Evolutionary conservation across 30 jellyfish, hydroid and myxozoan species (phyloP).

Genomic region (Euphysa ruthae): DNA sequence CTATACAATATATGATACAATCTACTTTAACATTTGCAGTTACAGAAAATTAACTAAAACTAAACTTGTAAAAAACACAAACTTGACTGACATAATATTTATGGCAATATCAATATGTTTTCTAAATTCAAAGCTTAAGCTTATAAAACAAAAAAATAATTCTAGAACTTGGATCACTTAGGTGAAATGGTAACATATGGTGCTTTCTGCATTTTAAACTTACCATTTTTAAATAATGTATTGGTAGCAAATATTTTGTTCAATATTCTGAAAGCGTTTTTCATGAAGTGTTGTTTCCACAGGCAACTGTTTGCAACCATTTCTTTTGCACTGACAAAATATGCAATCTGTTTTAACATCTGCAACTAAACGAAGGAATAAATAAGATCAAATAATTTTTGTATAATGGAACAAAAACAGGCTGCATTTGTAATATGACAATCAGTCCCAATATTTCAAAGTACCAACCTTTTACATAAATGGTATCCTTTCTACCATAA

Average conservation of each 20-base stretch:
- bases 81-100: too few species aligned
- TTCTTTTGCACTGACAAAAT: background rate
- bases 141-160: background rate
- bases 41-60: too few species aligned
- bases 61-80: too few species aligned
- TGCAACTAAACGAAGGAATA: background rate
- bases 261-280: background rate
- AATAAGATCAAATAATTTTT: background rate
- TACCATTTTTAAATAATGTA: background rate
- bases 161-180: background rate
- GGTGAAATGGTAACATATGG: background rate
- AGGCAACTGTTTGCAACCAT: background rate
- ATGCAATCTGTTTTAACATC: background rate
- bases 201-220: too few species aligned
- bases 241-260: background rate
- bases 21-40: too few species aligned
- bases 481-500: too few species aligned
- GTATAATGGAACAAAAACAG: too few species aligned
- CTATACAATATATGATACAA: too few species aligned
- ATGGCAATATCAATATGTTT: too few species aligned
- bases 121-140: background rate
- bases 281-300: conserved; percentile 13
- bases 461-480: too few species aligned
- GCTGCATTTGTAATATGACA: too few species aligned
- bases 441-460: too few species aligned